Base-by-base conservation (phyloP, 2,888 invertebrate genomes). In the Omphaloscelis lunosa region DNA sequence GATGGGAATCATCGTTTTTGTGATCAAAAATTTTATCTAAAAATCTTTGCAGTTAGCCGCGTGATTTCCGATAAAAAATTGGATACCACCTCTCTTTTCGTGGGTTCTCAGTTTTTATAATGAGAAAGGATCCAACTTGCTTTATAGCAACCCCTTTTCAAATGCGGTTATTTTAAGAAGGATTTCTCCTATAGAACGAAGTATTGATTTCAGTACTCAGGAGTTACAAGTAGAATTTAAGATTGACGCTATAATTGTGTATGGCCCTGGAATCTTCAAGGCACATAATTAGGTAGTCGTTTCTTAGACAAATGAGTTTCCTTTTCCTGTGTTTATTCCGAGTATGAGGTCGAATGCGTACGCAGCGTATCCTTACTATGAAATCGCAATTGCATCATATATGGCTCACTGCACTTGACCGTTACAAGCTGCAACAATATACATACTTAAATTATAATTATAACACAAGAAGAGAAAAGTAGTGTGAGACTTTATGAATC, bases 301-400 rank as follows among this genome's bases (percentile, higher is more conserved):
- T 72, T 63, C 29, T n/a, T 75, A 74, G 48, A 51, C 72, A 58
- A 78, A 80, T 65, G 68, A 45, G 53, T 69, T 76, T 82, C 83
- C 79, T 65, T 79, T 80, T 68, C 77, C 77, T 82, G 69, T 82
- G 53, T 82, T 65, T 68, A 53, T 68, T 68, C 62, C 4, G 6
- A 68, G 77, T 39, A 68, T 27, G 23, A 68, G 69, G 41, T 34
- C 66, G 51, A 62, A 29, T 34, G 17, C n/a, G n/a, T 48, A 51
- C n/a, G 27, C 29, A 39, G 12, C 17, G 48, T 17, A 29, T 66
- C 58, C 29, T 70, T 23, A 15, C 20, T 48, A 48, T 29, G 45
- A 23, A 77, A 75, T 20, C 9, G 51, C 0, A 29, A 20, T 69
- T 51, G 12, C 39, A 67, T 78, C 23, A 72, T 65, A 23, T 53